phyloP scores from a whole-genome alignment of 1,140 invertebrate species.

The Saxidomus purpurata region DNA sequence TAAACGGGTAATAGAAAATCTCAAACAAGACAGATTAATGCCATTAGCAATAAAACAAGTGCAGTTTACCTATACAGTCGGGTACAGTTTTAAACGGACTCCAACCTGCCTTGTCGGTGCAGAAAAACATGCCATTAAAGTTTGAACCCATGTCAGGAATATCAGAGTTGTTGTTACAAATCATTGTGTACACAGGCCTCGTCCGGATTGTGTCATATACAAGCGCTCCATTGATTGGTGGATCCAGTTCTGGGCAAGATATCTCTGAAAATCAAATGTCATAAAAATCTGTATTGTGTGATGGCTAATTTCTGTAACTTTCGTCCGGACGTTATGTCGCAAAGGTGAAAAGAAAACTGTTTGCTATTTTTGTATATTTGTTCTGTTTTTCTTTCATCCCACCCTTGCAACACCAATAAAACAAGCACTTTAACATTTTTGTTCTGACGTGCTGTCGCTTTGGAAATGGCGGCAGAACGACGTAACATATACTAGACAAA shows the following conservation, averaged over 20 bases:
- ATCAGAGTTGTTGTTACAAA: conserved; percentile 39
- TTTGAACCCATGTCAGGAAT: background rate
- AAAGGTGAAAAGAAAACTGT: background rate
- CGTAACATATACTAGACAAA: too few species aligned
- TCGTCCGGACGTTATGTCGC: background rate
- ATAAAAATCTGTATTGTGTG: too few species aligned
- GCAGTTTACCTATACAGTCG: conserved; percentile 42
- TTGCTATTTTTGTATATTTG: too few species aligned
- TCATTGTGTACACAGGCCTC: conserved; percentile 30
- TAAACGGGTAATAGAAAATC: too few species aligned
- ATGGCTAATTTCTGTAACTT: too few species aligned
- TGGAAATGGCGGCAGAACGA: too few species aligned
- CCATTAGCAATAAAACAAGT: too few species aligned
- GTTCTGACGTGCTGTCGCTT: too few species aligned
- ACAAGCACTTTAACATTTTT: too few species aligned
- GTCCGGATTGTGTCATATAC: conserved; percentile 8
- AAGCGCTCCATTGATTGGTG: conserved; percentile 48
- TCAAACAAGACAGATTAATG: too few species aligned
- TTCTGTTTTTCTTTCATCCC: too few species aligned
- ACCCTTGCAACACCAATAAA: too few species aligned
- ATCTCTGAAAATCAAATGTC: conserved; percentile 5
- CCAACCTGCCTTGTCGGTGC: conserved; percentile 35
- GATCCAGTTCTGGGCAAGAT: conserved; percentile 21
- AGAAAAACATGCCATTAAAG: conserved; percentile 37
- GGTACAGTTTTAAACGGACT: conserved; percentile 24